Evolutionary conservation across 2,888 invertebrate species (phyloP), one percentile per base, ranked within the genome.

Genomic region (Idaea dimidiata): DNA sequence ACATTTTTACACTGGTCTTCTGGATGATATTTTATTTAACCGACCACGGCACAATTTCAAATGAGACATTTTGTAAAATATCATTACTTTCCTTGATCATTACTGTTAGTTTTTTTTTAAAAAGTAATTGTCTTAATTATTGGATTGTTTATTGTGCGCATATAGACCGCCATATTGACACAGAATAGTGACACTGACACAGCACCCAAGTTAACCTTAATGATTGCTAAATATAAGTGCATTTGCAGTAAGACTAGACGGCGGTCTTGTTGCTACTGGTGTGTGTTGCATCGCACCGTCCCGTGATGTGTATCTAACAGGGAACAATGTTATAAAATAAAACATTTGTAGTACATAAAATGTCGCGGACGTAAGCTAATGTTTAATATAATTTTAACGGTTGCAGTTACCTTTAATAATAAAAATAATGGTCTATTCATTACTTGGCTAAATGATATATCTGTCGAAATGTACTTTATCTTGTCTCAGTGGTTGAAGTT

Each of bases 341-440:
- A 43, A 43, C 43, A 43, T 43, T 43, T 43, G 8, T 43, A 43
- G 43, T 43, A 43, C 43, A 43, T 43, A 43, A 43, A 43, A 43
- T 43, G 43, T 43, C 43, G 43, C 43, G 43, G 14, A 43, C 43
- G 43, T 43, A 43, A 8, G 43, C 43, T 43, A 43, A 43, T 43
- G 43, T 43, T 43, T 14, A 43, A 43, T 43, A 43, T 43, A 43
- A 43, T 43, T 55, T 55, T 55, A 17, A 55, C 54, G 54, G 54
- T 55, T 55, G 17, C 54, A 55, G 54, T 55, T 58, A 58, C 58
- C 58, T 31, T 58, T 58, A 17, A 31, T 18, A 18, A 31, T 58
- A 18, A 31, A 16, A 59, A 18, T 59, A 18, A 59, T 18, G 24
- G n/a, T 53, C 53, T 53, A 54, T 54, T n/a, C 2, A 10, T 1